A percentile compares a stretch with the other conserved stretches of the same genome.
These are phyloP conservation scores for Myotis findleyi DNA, from an alignment of 2,797 vertebrate species.

Conservation along the genomic window DNA sequence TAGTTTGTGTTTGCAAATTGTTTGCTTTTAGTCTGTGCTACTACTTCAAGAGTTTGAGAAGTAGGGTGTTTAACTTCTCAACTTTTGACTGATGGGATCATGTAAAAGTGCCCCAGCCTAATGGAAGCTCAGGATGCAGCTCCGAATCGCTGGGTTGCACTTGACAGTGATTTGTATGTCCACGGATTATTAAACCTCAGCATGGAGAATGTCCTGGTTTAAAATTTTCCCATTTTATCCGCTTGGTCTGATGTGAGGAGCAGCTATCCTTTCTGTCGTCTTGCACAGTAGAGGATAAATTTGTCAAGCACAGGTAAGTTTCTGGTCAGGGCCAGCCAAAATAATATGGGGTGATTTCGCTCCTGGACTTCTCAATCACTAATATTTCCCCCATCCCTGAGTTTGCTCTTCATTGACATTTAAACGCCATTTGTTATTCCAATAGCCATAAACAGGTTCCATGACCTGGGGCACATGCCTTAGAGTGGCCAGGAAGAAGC, in stretches of 20 bases:
- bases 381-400: background rate
- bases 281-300: background rate
- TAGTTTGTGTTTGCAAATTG: constrained; percentile 78
- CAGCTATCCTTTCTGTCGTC: constrained; percentile 30
- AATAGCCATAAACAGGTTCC: background rate
- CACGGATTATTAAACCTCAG: constrained; percentile 79
- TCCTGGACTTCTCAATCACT: background rate
- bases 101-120: constrained; percentile 77
- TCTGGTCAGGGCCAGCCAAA: constrained; percentile 27
- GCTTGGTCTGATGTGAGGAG: constrained; percentile 19
- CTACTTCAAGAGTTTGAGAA: constrained; percentile 78
- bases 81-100: constrained; percentile 79
- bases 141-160: constrained; percentile 80
- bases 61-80: constrained; percentile 79
- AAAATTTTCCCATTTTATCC: constrained; percentile 58
- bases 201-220: constrained; percentile 62
- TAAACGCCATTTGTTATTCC: background rate
- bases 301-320: background rate
- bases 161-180: constrained; percentile 85
- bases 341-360: background rate
- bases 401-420: background rate
- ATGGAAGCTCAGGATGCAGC: constrained; percentile 82
- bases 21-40: constrained; percentile 81
- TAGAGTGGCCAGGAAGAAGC: background rate
- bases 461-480: background rate